Conservation (phyloP, 1,140 invertebrate species). For the Fragariocoptes setiger region DNA sequence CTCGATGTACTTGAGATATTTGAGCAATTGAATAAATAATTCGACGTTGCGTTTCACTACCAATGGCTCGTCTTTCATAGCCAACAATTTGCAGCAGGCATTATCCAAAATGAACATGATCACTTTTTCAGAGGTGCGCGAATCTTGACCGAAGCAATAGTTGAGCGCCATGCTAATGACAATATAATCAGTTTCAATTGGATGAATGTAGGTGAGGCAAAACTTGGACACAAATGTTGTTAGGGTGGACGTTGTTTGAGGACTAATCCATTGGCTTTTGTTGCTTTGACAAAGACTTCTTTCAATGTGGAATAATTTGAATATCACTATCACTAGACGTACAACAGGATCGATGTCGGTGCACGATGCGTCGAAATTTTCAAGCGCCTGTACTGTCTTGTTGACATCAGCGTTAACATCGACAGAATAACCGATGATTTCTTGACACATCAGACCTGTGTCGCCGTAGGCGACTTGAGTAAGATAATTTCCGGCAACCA, state of each 20-base stretch:
- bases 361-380: constrained; percentile 16
- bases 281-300: constrained; percentile 27
- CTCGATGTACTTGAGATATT: constrained; percentile 1
- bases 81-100: constrained; percentile 24
- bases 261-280: constrained; percentile 31
- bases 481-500: constrained; percentile 29
- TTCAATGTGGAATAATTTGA: constrained; percentile 33
- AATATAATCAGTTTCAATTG: constrained; percentile 28
- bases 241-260: constrained; percentile 38
- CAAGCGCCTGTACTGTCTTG: constrained; percentile 25
- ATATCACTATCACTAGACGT: constrained; percentile 28
- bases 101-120: constrained; percentile 28
- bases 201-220: constrained; percentile 36
- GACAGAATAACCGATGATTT: constrained; percentile 30
- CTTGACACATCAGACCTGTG: constrained; percentile 34
- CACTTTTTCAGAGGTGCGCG: constrained; percentile 19
- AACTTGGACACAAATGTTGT: constrained; percentile 49
- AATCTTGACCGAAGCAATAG: constrained; percentile 27
- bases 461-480: constrained; percentile 38
- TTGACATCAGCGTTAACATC: constrained; percentile 25
- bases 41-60: constrained; percentile 2
- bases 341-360: constrained; percentile 27
- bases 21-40: constrained; percentile 3
- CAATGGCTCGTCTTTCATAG: constrained; percentile 23
- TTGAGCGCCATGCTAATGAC: constrained; percentile 25